These are phyloP conservation scores for Oreortyx pictus DNA, from an alignment of 2,797 vertebrate species.

Conservation along the genomic window DNA sequence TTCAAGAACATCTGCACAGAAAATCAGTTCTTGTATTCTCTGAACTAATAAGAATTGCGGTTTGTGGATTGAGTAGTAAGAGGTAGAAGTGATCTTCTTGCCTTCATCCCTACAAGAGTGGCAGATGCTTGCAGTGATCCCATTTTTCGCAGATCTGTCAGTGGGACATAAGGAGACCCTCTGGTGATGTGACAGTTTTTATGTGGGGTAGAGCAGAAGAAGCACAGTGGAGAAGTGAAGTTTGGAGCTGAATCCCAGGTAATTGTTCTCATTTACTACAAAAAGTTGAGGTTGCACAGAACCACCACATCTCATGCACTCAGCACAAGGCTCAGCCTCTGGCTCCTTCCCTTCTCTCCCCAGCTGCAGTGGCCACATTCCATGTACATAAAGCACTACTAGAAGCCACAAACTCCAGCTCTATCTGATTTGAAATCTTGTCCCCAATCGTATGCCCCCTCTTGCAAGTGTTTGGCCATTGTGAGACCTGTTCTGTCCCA, in stretches of 20 bases:
- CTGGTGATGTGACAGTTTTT: background rate
- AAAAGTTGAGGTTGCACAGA: background rate
- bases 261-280: background rate
- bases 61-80: background rate
- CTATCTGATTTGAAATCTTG: background rate
- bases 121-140: background rate
- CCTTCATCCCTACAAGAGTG: background rate
- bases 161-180: background rate
- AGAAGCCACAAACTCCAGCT: background rate
- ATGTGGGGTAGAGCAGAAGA: background rate
- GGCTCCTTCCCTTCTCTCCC: background rate
- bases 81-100: background rate
- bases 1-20: background rate
- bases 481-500: background rate
- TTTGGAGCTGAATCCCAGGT: background rate
- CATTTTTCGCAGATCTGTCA: background rate
- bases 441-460: background rate
- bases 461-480: background rate
- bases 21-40: background rate
- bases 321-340: fast-evolving
- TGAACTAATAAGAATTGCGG: background rate
- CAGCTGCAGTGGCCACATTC: background rate
- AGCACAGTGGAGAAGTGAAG: background rate
- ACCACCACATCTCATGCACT: background rate
- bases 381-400: background rate